Evolutionary conservation across 2,888 invertebrate species (phyloP).

Genomic region (Rhaphigaster nebulosa): DNA sequence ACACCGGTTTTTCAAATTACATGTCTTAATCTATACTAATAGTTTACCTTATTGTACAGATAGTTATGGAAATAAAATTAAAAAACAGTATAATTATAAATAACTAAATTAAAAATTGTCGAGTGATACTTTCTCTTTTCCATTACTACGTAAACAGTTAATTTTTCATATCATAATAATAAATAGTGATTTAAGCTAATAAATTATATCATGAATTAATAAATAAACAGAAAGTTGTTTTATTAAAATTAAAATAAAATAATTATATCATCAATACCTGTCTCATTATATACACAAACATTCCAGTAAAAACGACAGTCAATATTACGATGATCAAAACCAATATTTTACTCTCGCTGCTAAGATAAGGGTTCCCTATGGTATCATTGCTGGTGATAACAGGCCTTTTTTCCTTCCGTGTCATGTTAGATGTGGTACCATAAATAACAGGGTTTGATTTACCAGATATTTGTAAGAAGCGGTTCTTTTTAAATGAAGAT

Average conservation of each 20-base stretch:
- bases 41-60: no score
- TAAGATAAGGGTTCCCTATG: slow-evolving; percentile 3
- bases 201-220: no score
- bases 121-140: no score
- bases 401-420: slow-evolving; percentile 58
- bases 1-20: no score
- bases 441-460: slow-evolving; percentile 70
- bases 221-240: no score
- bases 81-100: no score
- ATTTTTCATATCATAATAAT: no score
- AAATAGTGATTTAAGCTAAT: no score
- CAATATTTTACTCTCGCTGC: slow-evolving; percentile 61
- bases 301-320: slow-evolving; percentile 51
- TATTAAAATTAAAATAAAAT: neutral
- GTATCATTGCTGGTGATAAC: neutral
- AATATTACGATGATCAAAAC: slow-evolving; percentile 56
- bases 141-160: no score
- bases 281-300: slow-evolving; percentile 66
- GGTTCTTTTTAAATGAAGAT: slow-evolving; percentile 72
- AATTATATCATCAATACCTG: slow-evolving; percentile 63
- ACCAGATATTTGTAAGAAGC: slow-evolving; percentile 68
- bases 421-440: slow-evolving; percentile 69
- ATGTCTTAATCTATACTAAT: no score
- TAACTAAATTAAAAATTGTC: no score
- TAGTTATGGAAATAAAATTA: no score